These are phyloP conservation scores for Furcifer pardalis DNA, from an alignment of 2,797 vertebrate genomes.

Conservation along the genomic window DNA sequence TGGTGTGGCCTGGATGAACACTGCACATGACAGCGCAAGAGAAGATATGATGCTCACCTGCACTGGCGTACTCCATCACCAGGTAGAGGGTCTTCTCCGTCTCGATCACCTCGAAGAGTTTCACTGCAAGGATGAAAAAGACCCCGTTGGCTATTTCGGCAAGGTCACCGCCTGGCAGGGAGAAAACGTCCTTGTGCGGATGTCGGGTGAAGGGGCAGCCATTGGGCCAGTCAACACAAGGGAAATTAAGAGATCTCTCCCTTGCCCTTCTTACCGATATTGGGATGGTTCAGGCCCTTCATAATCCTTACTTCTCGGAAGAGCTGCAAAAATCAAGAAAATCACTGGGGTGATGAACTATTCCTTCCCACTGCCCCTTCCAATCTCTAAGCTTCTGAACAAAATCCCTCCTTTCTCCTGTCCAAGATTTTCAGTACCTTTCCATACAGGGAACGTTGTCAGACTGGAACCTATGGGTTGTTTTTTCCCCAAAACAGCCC, in stretches of 20 bases:
- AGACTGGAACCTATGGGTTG: neutral
- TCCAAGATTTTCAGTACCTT: neutral
- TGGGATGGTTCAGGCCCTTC: slow-evolving; percentile 93
- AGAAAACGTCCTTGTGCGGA: too few species aligned
- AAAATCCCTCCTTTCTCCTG: too few species aligned
- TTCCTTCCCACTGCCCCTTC: too few species aligned
- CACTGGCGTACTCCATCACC: slow-evolving; percentile 94
- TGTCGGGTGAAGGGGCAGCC: too few species aligned
- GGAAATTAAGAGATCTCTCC: neutral
- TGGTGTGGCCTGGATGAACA: too few species aligned
- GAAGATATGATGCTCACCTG: slow-evolving; percentile 77
- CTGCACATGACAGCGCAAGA: accelerated
- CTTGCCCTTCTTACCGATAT: slow-evolving; percentile 84
- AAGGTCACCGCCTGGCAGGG: too few species aligned
- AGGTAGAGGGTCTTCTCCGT: slow-evolving; percentile 93
- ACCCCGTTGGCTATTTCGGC: neutral
- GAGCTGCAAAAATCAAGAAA: slow-evolving; percentile 73
- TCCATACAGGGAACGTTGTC: too few species aligned
- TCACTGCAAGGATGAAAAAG: slow-evolving; percentile 75
- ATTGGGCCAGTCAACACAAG: too few species aligned
- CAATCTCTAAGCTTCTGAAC: too few species aligned
- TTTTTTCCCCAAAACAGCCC: neutral
- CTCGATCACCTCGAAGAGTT: slow-evolving; percentile 93
- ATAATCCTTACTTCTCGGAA: slow-evolving; percentile 95
- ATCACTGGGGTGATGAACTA: neutral